Base-by-base conservation (phyloP, 1,140 invertebrate species). In the Lucilia cuprina region DNA sequence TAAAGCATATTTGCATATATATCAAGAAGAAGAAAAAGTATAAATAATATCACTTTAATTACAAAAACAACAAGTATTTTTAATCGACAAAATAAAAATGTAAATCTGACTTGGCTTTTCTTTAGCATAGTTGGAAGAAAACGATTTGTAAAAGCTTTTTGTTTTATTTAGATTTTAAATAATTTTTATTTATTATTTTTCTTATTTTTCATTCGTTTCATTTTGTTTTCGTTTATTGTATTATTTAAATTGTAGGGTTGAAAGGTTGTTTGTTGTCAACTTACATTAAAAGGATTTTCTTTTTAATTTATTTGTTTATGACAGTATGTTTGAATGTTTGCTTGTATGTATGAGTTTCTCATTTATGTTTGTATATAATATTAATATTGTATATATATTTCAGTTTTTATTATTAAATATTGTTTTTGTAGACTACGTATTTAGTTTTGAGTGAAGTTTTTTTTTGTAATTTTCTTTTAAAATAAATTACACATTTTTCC, bases 151-250 rank as follows among this genome's bases (percentile, higher is more conserved):
- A 8, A n/a, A 25, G n/a, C 25, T 21, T 78, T 78, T 19, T 78
- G 8, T 19, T 78, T 78, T 78, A 41, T 78, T 78, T 41, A 35
- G 30, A 41, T 17, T 47, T 41, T n/a, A 78, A 78, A 17, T 78
- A 35, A 78, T 41, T 78, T 78, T 78, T 78, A 47, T 78, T 35
- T 41, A 19, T 35, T 78, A 41, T 78, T 70, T 21, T 70, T 70
- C n/a, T 70, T 41, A 41, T 41, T 41, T 21, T 70, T 70, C n/a
- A 41, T 41, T 41, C 41, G 41, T 70, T 70, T 25, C 65, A 70
- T 21, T 70, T 70, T 70, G n/a, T 70, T 70, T 7, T 41, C 10
- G 41, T 41, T 41, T 41, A 8, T 41, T 41, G 41, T 70, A 70
- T 25, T 70, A 21, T 21, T 70, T 12, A 2, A 19, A 21, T 70